Conservation (phyloP, 1,140 invertebrate genomes). For the Hycleus phaleratus region DNA sequence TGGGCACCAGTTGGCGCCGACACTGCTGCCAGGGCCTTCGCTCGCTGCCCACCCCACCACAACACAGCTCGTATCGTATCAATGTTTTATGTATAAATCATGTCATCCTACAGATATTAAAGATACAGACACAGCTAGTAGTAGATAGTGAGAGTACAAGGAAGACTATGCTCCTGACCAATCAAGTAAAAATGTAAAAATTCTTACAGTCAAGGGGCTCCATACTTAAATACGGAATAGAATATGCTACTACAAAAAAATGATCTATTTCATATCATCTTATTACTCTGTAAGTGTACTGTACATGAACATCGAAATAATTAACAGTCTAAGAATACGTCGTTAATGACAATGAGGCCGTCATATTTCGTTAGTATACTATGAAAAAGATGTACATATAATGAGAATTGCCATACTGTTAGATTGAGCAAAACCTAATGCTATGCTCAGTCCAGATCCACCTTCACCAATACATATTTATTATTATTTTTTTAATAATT, state of each 20-base stretch:
- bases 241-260: slow-evolving; percentile 8
- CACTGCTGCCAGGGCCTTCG: slow-evolving; percentile 34
- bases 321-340: slow-evolving; percentile 19
- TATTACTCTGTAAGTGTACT: slow-evolving; percentile 13
- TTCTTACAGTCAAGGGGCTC: slow-evolving; percentile 15
- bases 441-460: slow-evolving; percentile 21
- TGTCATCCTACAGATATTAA: slow-evolving; percentile 24
- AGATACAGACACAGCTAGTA: slow-evolving; percentile 26
- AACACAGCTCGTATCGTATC: slow-evolving; percentile 28
- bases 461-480: slow-evolving; percentile 13
- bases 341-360: slow-evolving; percentile 22
- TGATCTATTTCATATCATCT: not conserved
- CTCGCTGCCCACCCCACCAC: slow-evolving; percentile 30
- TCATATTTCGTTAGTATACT: slow-evolving; percentile 27
- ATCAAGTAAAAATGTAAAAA: slow-evolving; percentile 22
- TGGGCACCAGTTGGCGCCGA: slow-evolving; percentile 22
- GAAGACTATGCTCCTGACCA: slow-evolving; percentile 21
- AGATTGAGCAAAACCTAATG: slow-evolving; percentile 30
- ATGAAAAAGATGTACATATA: slow-evolving; percentile 18
- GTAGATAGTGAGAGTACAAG: slow-evolving; percentile 19
- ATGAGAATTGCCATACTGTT: slow-evolving; percentile 24
- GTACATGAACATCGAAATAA: slow-evolving; percentile 28
- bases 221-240: slow-evolving; percentile 11
- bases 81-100: slow-evolving; percentile 28
- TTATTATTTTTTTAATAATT: slow-evolving; percentile 16